Percentiles rank a stretch among this genome's conserved stretches.
These are phyloP conservation scores for Hypothenemus hampei DNA, from an alignment of 1,140 invertebrate species.

Conservation along the genomic window DNA sequence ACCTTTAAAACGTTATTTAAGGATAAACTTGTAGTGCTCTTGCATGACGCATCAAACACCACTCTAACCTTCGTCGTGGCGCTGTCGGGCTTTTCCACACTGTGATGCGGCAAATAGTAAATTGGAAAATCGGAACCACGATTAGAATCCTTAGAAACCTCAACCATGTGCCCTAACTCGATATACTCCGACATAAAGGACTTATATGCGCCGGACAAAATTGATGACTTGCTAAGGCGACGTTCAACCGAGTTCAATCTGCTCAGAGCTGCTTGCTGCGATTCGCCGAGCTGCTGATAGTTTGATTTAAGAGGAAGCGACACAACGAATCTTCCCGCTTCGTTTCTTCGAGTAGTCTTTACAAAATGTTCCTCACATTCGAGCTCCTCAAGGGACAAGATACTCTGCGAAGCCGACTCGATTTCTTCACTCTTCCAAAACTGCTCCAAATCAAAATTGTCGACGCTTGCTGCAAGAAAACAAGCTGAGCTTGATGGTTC, in stretches of 20 bases:
- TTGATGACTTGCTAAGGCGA: slow-evolving; percentile 20
- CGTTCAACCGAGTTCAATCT: slow-evolving; percentile 26
- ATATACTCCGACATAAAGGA: slow-evolving; percentile 44
- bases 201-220: slow-evolving; percentile 34
- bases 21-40: slow-evolving; percentile 26
- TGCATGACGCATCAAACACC: slow-evolving; percentile 40
- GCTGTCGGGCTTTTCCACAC: slow-evolving; percentile 38
- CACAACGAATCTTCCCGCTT: slow-evolving; percentile 25
- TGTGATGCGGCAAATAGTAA: slow-evolving; percentile 42
- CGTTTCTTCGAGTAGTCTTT: not conserved
- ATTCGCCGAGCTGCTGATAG: slow-evolving; percentile 25
- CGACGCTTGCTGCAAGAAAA: no score
- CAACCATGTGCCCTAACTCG: slow-evolving; percentile 41
- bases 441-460: slow-evolving; percentile 2
- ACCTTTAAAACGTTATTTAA: slow-evolving; percentile 38
- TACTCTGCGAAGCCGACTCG: not conserved
- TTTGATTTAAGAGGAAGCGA: slow-evolving; percentile 20
- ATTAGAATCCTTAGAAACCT: slow-evolving; percentile 6
- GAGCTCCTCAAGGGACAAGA: slow-evolving; percentile 19
- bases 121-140: slow-evolving; percentile 4
- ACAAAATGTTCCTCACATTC: slow-evolving; percentile 28
- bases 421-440: slow-evolving; percentile 17
- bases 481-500: no score
- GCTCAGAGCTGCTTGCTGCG: slow-evolving; percentile 24
- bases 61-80: slow-evolving; percentile 38